Conservation (phyloP, 2,888 invertebrate species). For the Serripes groenlandicus region DNA sequence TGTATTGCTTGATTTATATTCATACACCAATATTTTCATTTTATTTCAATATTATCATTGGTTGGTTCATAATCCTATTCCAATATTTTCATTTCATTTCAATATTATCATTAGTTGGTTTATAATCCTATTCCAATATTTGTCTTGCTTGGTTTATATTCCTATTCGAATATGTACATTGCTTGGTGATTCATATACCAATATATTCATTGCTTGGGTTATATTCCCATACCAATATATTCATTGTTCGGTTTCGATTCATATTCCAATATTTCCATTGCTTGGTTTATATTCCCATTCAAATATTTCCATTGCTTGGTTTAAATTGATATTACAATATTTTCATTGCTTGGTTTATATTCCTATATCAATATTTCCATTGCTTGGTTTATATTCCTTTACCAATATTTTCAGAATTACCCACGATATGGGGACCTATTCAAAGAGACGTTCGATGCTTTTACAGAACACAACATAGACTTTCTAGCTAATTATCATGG, state of each 20-base stretch:
- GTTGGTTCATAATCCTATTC: no score
- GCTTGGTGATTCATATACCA: neutral
- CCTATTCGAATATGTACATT: neutral
- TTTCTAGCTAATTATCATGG: conserved; percentile 94
- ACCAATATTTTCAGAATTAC: conserved; percentile 73
- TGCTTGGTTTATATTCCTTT: neutral
- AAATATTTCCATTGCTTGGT: neutral
- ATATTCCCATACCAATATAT: neutral
- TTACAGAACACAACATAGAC: conserved; percentile 94
- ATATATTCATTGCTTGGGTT: no score
- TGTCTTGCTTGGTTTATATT: no score
- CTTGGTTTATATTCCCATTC: neutral
- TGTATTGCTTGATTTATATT: no score
- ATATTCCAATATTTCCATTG: neutral
- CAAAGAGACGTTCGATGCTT: conserved; percentile 94
- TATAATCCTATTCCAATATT: no score
- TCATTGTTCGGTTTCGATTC: neutral
- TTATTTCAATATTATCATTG: no score
- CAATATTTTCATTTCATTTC: no score
- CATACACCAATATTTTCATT: no score
- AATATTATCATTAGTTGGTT: no score
- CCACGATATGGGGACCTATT: conserved; percentile 96
- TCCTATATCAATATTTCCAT: neutral
- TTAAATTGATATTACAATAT: neutral
- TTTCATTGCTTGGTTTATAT: neutral